Conservation (phyloP, 2,888 invertebrate genomes). For the Petrolisthes cinctipes region DNA sequence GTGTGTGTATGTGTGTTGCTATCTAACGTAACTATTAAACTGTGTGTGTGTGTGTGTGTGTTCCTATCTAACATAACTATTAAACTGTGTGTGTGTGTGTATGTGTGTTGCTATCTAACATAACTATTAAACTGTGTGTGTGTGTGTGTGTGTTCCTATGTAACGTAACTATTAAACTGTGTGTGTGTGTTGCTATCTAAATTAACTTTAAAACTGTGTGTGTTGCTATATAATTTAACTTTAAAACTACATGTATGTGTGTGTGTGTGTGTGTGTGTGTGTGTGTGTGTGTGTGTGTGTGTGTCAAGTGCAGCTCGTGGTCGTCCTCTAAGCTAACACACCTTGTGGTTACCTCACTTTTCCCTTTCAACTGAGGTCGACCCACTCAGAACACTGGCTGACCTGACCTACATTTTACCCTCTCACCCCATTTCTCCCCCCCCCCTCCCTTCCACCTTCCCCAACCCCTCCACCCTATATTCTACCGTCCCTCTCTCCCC, state of each 20-base stretch:
- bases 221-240: not conserved
- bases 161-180: too few relatives aligned
- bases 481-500: not conserved
- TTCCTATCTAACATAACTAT: too few relatives aligned
- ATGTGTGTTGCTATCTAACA: too few relatives aligned
- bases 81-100: too few relatives aligned
- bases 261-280: not conserved
- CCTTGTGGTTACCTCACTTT: not conserved
- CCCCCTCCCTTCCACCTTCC: not conserved
- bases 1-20: not conserved
- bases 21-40: not conserved
- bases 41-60: too few relatives aligned
- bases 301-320: not conserved
- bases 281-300: not conserved
- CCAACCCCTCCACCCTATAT: not conserved
- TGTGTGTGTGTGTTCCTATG: too few relatives aligned
- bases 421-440: not conserved
- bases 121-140: too few relatives aligned
- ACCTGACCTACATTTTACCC: not conserved
- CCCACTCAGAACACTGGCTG: not conserved
- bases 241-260: not conserved
- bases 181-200: too few relatives aligned
- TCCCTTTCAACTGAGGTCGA: slow-evolving; percentile 2
- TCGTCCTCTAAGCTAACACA: not conserved
- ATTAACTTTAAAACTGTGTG: not conserved